Evolutionary conservation across 2,888 invertebrate species (phyloP), one percentile per base, ranked within the genome.

Genomic region (Cinara cedri): DNA sequence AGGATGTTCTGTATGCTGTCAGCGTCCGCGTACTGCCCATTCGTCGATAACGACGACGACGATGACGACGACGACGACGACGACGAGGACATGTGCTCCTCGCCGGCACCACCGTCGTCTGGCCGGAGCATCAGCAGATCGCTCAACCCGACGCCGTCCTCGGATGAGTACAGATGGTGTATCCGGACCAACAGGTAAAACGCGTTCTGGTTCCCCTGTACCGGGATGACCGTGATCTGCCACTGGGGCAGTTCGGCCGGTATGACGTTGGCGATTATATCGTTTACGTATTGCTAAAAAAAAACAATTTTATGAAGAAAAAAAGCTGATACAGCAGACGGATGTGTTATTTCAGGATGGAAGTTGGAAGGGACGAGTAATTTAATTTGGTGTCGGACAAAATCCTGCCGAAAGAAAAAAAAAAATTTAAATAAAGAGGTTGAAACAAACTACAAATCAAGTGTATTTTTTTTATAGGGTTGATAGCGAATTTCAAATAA

Each of bases 211-310:
- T 85, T 84, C 4, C 85, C 84, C 4, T 85, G 83, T 1, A 87
- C 85, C 6, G 85, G 83, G 83, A 94, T 91, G 1, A 93, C 88
- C 55, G 91, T 90, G 75, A 93, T 90, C 84, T 94, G 94, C 94
- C 94, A 94, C 16, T 93, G 93, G 0, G 94, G 90, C 80, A 90
- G 87, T 75, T 91, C 90, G 1, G 87, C 87, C 9, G 92, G 90
- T 78, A 94, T 89, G 84, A 92, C 92, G 86, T 93, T 93, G 3
- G 92, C 90, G 42, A 93, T 90, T 81, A 92, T 88, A 78, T 93
- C 92, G 84, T 92, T 93, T 68, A 93, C 90, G 84, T 90, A 93
- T 49, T 93, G 92, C 92, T 92, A 86, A 72, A 87, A n/a, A n/a
- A 87, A 81, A 57, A 34, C 34, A 34, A n/a, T n/a, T n/a, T n/a